These are phyloP conservation scores for Eptesicus fuscus DNA, from an alignment of 2,113 vertebrate species.

Conservation along the genomic window DNA sequence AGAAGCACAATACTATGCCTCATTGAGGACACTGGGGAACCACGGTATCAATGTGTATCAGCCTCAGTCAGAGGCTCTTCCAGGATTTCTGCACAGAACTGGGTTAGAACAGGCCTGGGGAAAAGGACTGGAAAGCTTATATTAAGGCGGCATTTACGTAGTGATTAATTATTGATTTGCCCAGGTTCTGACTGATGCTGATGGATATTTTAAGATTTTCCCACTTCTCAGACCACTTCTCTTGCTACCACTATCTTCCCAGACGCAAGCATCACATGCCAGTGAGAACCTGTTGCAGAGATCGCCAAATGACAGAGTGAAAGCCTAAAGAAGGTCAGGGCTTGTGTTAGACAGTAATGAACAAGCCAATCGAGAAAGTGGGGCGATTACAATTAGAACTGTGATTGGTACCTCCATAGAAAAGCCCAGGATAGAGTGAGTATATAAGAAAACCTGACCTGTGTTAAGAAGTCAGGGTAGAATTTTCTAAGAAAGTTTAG, in stretches of 20 bases:
- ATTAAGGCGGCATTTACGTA: background rate
- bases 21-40: background rate
- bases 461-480: background rate
- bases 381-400: background rate
- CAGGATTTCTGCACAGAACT: background rate
- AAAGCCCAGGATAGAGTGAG: background rate
- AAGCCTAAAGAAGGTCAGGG: background rate
- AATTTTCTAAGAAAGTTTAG: background rate
- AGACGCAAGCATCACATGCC: background rate
- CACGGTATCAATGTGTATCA: background rate
- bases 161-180: background rate
- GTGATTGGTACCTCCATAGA: background rate
- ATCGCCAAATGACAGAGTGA: background rate
- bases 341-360: background rate
- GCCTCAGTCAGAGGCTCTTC: background rate
- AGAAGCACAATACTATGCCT: background rate
- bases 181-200: background rate
- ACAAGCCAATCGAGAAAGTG: background rate
- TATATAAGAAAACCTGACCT: background rate
- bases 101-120: background rate
- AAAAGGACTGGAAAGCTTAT: background rate
- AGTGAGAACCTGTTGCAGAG: background rate
- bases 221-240: background rate
- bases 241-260: too few species aligned
- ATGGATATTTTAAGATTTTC: background rate